Evolutionary conservation across 1,140 invertebrate species (phyloP).

Genomic region (Drosophila kikkawai): DNA sequence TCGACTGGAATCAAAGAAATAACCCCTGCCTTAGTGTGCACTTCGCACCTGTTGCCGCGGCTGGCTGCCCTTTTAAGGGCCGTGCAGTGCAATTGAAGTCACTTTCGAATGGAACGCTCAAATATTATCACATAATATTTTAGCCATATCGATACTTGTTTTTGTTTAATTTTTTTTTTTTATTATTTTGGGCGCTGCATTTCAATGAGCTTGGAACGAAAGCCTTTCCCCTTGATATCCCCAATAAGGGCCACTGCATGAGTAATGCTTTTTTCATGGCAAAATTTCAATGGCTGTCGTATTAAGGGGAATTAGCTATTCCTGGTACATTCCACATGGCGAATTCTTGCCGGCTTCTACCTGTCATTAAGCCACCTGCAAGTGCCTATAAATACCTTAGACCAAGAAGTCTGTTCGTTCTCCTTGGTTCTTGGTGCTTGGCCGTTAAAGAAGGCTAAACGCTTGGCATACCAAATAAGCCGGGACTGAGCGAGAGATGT

Average conservation of each 20-base stretch:
- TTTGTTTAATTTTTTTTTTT: conserved; percentile 33
- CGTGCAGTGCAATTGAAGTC: conserved; percentile 69
- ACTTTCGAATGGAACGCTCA: conserved; percentile 69
- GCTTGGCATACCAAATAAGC: conserved; percentile 75
- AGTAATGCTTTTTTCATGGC: conserved; percentile 26
- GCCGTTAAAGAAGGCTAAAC: conserved; percentile 76
- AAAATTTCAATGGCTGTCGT: neutral
- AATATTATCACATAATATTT: conserved; percentile 83
- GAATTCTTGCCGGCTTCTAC: conserved; percentile 46
- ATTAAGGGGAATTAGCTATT: conserved; percentile 24
- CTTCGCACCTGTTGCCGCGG: conserved; percentile 61
- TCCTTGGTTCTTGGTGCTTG: conserved; percentile 23
- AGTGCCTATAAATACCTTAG: conserved; percentile 63
- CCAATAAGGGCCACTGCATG: conserved; percentile 5
- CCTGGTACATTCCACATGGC: conserved; percentile 25
- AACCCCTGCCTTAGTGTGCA: conserved; percentile 48
- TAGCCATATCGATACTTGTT: conserved; percentile 50
- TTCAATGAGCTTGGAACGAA: conserved; percentile 55
- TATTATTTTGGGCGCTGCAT: conserved; percentile 56
- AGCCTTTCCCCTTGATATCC: conserved; percentile 42
- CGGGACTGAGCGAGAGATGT: conserved; percentile 7
- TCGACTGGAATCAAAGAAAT: conserved; percentile 9
- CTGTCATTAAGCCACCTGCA: conserved; percentile 56
- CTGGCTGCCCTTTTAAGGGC: conserved; percentile 52
- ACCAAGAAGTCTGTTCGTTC: conserved; percentile 18